A percentile compares a stretch with the other conserved stretches of the same genome.
These are phyloP conservation scores for Zoanthus solanderi DNA, from an alignment of 92 coral and sea anemone species.

Conservation along the genomic window DNA sequence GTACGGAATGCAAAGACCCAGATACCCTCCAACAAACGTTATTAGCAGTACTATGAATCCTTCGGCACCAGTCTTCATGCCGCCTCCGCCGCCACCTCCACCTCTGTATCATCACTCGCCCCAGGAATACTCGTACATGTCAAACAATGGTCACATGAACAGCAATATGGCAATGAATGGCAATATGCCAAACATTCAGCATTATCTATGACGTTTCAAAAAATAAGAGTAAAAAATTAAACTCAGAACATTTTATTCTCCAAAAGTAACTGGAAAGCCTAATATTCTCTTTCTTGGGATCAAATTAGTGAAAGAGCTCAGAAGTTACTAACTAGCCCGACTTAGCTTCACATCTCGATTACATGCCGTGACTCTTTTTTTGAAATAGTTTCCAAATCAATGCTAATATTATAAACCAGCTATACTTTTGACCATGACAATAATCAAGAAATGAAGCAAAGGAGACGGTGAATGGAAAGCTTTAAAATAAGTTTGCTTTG, in stretches of 20 bases:
- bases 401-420: neutral
- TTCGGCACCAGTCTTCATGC: constrained; percentile 54
- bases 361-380: neutral
- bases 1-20: constrained; percentile 42
- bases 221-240: neutral
- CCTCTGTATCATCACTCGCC: constrained; percentile 51
- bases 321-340: too few species aligned
- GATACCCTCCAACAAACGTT: constrained; percentile 51
- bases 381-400: neutral
- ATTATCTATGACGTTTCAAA: constrained; percentile 34
- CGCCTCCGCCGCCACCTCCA: constrained; percentile 50
- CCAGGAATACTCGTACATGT: constrained; percentile 53
- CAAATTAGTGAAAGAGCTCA: too few species aligned
- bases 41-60: constrained; percentile 50
- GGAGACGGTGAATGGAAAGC: too few species aligned
- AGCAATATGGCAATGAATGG: constrained; percentile 51
- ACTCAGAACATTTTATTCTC: neutral
- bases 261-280: neutral
- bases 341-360: too few species aligned
- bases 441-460: too few species aligned
- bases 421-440: too few species aligned
- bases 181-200: constrained; percentile 45
- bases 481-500: too few species aligned
- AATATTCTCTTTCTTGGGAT: neutral
- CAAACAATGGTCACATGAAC: constrained; percentile 45